A percentile compares a stretch with the other conserved stretches of the same genome.
Conservation (phyloP, 2,888 invertebrate species). For the Dryobota labecula region DNA sequence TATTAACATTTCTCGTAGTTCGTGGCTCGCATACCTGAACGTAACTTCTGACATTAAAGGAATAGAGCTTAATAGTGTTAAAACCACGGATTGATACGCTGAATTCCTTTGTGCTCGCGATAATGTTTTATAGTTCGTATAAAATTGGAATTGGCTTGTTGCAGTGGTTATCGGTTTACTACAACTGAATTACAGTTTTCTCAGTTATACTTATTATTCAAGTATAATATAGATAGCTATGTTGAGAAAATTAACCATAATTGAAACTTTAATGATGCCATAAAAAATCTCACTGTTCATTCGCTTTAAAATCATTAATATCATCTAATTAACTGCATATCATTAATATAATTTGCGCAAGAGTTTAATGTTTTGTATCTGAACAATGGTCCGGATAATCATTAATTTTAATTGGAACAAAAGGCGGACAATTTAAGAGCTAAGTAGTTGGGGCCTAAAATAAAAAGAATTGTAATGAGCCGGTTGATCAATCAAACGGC, state of each 20-base stretch:
- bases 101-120: slow-evolving; percentile 65
- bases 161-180: neutral
- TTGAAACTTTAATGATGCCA: slow-evolving; percentile 33
- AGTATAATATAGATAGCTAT: neutral
- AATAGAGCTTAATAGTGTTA: slow-evolving; percentile 62
- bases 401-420: slow-evolving; percentile 77
- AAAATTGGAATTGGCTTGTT: slow-evolving; percentile 34
- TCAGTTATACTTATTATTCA: slow-evolving; percentile 3
- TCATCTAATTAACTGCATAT: slow-evolving; percentile 49
- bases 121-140: slow-evolving; percentile 45
- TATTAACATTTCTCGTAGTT: slow-evolving; percentile 55
- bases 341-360: slow-evolving; percentile 60
- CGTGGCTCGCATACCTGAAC: slow-evolving; percentile 66
- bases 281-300: slow-evolving; percentile 5
- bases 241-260: neutral
- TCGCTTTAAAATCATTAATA: slow-evolving; percentile 45
- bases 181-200: slow-evolving; percentile 13
- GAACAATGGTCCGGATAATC: slow-evolving; percentile 67
- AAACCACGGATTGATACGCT: slow-evolving; percentile 56
- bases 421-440: slow-evolving; percentile 65
- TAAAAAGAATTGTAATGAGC: slow-evolving; percentile 76
- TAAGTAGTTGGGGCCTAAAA: slow-evolving; percentile 60
- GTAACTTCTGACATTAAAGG: slow-evolving; percentile 72
- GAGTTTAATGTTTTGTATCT: slow-evolving; percentile 44
- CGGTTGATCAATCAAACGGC: slow-evolving; percentile 80